A percentile compares a stretch with the other conserved stretches of the same genome.
phyloP scores from a whole-genome alignment of 2,113 vertebrate genomes.

The Pachypanchax playfairii region DNA sequence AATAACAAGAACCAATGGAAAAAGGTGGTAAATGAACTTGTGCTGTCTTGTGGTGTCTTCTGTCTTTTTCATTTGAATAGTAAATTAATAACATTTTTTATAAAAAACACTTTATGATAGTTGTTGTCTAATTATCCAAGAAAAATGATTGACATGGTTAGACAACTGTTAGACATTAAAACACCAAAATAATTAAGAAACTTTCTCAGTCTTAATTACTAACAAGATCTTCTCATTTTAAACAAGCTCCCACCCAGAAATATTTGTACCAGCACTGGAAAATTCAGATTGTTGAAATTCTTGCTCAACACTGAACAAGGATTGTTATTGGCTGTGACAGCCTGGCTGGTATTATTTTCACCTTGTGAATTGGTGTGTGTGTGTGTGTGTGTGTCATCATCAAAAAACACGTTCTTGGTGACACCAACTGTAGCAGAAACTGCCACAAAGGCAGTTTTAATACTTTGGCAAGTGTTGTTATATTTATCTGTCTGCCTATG shows the following conservation, averaged over 20 bases:
- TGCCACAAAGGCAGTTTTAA: not conserved
- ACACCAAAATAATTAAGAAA: too few relatives aligned
- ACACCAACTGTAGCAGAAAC: not conserved
- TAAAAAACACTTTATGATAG: too few relatives aligned
- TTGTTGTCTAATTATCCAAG: too few relatives aligned
- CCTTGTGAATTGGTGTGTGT: not conserved
- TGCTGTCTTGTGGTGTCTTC: too few relatives aligned
- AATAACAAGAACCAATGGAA: too few relatives aligned
- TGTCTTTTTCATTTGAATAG: too few relatives aligned
- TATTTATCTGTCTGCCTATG: not conserved
- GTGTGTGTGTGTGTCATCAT: not conserved
- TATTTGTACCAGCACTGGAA: not conserved
- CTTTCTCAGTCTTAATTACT: too few relatives aligned
- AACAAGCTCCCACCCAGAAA: not conserved
- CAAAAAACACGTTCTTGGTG: not conserved
- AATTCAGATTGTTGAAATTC: not conserved
- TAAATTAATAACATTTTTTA: too few relatives aligned
- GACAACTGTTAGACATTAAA: too few relatives aligned
- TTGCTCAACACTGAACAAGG: not conserved
- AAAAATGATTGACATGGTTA: too few relatives aligned
- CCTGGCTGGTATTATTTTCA: slow-evolving; percentile 1
- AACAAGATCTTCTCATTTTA: not conserved
- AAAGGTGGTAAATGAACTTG: too few relatives aligned
- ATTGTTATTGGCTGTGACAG: not conserved
- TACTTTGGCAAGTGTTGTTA: not conserved